Evolutionary conservation across 1,140 invertebrate species (phyloP).

Genomic region (Yoshiicerus persimilis): DNA sequence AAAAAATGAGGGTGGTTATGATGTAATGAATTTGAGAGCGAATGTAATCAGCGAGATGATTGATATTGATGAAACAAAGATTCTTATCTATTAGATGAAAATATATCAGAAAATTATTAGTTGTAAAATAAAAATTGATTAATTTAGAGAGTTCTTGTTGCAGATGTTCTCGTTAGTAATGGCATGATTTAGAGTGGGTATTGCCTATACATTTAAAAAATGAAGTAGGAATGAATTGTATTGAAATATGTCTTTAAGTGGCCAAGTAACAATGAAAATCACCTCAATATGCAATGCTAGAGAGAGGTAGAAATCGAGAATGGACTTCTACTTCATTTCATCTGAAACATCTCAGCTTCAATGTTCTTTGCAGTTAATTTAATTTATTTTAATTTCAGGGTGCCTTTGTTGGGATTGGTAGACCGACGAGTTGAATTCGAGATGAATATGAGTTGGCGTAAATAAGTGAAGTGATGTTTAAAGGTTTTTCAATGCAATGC

Average conservation of each 20-base stretch:
- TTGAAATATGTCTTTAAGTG: background rate
- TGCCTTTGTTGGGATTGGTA: background rate
- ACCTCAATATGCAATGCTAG: background rate
- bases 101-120: background rate
- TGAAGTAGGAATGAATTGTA: background rate
- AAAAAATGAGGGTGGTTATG: background rate
- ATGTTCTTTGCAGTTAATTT: background rate
- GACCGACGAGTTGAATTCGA: background rate
- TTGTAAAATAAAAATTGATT: constrained; percentile 7
- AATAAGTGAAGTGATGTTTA: background rate
- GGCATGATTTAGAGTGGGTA: background rate
- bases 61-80: background rate
- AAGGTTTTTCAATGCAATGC: background rate
- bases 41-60: background rate
- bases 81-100: background rate
- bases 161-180: background rate
- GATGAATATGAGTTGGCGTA: background rate
- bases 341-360: background rate
- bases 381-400: constrained; percentile 19
- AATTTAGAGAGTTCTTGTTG: background rate
- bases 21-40: background rate
- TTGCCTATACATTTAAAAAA: background rate
- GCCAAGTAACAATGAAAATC: background rate
- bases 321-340: background rate
- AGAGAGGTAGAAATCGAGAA: background rate